phyloP scores from a whole-genome alignment of 2,113 vertebrate genomes.

The Silurus asotus region DNA sequence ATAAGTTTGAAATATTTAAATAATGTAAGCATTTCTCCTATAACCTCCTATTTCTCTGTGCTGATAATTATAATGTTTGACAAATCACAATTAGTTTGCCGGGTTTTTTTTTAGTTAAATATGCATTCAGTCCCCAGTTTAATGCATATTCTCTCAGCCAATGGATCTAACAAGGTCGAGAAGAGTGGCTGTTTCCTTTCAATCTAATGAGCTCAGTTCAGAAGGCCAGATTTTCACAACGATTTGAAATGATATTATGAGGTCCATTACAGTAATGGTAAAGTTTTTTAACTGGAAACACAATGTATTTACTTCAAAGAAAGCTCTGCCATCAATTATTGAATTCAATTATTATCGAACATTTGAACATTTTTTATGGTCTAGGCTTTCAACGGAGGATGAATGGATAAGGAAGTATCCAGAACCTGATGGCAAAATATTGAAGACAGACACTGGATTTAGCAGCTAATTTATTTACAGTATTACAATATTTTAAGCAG shows the following conservation, averaged over 20 bases:
- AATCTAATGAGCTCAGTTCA: background rate
- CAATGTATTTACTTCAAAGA: background rate
- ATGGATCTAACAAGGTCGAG: background rate
- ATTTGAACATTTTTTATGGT: background rate
- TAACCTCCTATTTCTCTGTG: no score
- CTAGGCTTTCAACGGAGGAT: background rate
- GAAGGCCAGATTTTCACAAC: background rate
- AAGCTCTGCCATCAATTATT: background rate
- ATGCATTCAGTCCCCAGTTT: background rate
- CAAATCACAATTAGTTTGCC: background rate
- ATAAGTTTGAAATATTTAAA: no score
- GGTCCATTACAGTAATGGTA: background rate
- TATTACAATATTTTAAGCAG: no score
- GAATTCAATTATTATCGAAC: background rate
- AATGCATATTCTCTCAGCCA: background rate
- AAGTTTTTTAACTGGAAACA: background rate
- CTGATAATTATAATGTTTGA: no score
- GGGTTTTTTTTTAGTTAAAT: background rate
- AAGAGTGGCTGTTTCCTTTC: background rate
- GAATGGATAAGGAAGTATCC: background rate
- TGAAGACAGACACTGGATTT: background rate
- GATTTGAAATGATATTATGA: background rate
- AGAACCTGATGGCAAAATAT: background rate
- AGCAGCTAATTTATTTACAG: background rate
- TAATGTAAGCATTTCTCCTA: no score